Evolutionary conservation across 2,113 vertebrate species (phyloP).

Genomic region (Leptobrachium ailaonicum): DNA sequence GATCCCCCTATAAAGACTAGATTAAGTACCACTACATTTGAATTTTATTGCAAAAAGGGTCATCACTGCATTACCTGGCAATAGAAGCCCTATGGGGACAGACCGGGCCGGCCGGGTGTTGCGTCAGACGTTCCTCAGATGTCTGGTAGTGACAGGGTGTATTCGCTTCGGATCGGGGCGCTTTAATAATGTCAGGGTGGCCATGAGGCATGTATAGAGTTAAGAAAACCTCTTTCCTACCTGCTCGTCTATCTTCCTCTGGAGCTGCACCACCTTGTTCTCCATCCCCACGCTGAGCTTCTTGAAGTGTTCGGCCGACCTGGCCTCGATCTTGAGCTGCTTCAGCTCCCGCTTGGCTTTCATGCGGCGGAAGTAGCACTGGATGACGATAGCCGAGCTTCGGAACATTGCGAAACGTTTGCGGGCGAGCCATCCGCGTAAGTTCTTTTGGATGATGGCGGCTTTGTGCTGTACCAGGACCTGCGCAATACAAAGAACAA

Average conservation of each 20-base stretch:
- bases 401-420: conserved; percentile 61
- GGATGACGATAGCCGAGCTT: conserved; percentile 76
- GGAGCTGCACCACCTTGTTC: conserved; percentile 95
- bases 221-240: conserved; percentile 56
- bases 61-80: no score
- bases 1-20: no score
- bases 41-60: no score
- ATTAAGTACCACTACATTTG: no score
- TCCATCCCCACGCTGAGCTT: conserved; percentile 95
- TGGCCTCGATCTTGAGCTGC: conserved; percentile 85
- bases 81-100: no score
- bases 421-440: conserved; percentile 80
- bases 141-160: no score
- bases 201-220: no score
- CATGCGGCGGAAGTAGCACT: conserved; percentile 79
- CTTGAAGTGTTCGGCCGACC: conserved; percentile 82
- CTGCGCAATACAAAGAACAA: conserved; percentile 56
- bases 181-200: no score
- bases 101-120: no score
- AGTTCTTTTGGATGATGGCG: conserved; percentile 77
- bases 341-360: conserved; percentile 77
- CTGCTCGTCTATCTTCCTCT: conserved; percentile 92
- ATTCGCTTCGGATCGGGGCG: no score
- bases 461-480: conserved; percentile 85
- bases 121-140: no score